phyloP scores from a whole-genome alignment of 2,113 vertebrate genomes.

The Zosterops japonicus region DNA sequence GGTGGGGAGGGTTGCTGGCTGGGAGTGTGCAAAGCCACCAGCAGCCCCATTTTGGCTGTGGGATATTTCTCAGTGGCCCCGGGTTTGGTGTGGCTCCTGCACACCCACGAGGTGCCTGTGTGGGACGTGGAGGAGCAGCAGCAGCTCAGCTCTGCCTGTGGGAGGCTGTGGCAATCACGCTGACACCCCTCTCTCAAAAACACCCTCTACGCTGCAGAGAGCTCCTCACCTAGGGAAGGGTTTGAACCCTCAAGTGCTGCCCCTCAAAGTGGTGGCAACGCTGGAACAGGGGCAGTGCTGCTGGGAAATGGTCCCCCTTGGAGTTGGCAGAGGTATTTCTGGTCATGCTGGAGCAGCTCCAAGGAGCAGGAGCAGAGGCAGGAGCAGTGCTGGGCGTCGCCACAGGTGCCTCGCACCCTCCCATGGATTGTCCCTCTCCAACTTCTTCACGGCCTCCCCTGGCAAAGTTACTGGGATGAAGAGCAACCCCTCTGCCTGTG shows the following conservation, averaged over 20 bases:
- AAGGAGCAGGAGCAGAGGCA: neutral
- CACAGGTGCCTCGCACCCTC: neutral
- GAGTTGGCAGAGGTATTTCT: neutral
- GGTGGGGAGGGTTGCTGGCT: neutral
- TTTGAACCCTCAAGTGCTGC: rapidly evolving
- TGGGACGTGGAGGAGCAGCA: neutral
- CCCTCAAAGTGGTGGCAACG: rapidly evolving
- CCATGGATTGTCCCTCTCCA: rapidly evolving
- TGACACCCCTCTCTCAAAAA: neutral
- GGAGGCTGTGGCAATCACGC: rapidly evolving
- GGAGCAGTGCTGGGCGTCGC: neutral
- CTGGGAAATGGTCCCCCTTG: neutral
- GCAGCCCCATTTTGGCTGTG: neutral
- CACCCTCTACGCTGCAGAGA: rapidly evolving
- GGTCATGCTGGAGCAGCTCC: rapidly evolving
- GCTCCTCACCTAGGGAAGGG: neutral
- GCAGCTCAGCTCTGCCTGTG: rapidly evolving
- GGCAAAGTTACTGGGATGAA: neutral
- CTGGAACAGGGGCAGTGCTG: rapidly evolving
- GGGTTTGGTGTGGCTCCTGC: neutral
- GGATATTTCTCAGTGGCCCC: rapidly evolving
- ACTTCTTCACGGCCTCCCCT: neutral
- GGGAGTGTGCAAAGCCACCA: neutral
- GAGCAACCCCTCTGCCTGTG: neutral
- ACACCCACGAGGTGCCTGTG: neutral